phyloP scores from a whole-genome alignment of 1,140 invertebrate species.

The Drosophila busckii region DNA sequence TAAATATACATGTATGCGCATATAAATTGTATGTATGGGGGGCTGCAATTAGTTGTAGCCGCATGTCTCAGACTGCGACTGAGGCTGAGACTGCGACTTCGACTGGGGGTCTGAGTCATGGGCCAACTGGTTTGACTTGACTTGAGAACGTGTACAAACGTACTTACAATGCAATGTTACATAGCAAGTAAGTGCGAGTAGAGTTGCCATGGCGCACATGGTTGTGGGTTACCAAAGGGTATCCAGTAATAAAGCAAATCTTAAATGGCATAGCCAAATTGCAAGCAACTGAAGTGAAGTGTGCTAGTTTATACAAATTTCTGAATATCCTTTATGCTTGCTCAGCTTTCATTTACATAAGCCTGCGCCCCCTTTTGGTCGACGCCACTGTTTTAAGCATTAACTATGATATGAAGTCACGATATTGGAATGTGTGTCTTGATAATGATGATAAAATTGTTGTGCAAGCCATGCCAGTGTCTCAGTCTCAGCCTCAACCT shows the following conservation, averaged over 20 bases:
- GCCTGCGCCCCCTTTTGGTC: neutral
- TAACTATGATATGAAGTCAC: slow-evolving; percentile 61
- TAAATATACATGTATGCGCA: too few species aligned
- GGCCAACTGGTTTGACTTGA: slow-evolving; percentile 71
- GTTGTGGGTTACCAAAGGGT: neutral
- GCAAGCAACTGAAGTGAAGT: too few species aligned
- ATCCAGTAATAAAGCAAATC: too few species aligned
- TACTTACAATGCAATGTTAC: slow-evolving; percentile 26
- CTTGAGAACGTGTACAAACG: slow-evolving; percentile 46
- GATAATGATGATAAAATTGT: slow-evolving; percentile 34
- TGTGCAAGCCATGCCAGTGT: slow-evolving; percentile 20
- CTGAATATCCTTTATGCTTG: too few species aligned
- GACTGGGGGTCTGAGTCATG: slow-evolving; percentile 46
- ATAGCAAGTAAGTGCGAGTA: slow-evolving; percentile 28
- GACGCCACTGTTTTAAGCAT: slow-evolving; percentile 14
- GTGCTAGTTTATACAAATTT: too few species aligned
- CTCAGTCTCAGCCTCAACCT: slow-evolving; percentile 23
- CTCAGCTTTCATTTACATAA: neutral
- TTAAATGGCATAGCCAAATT: too few species aligned
- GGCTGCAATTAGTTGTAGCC: slow-evolving; percentile 62
- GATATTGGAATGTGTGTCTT: slow-evolving; percentile 65
- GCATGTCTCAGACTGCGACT: slow-evolving; percentile 7
- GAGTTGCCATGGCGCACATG: slow-evolving; percentile 18
- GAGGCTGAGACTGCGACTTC: neutral
- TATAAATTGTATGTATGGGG: too few species aligned